Percentiles rank a stretch among this genome's conserved stretches.
Evolutionary conservation across 2,797 vertebrate genomes (phyloP).

Genomic region (Ctenosaura bakeri): DNA sequence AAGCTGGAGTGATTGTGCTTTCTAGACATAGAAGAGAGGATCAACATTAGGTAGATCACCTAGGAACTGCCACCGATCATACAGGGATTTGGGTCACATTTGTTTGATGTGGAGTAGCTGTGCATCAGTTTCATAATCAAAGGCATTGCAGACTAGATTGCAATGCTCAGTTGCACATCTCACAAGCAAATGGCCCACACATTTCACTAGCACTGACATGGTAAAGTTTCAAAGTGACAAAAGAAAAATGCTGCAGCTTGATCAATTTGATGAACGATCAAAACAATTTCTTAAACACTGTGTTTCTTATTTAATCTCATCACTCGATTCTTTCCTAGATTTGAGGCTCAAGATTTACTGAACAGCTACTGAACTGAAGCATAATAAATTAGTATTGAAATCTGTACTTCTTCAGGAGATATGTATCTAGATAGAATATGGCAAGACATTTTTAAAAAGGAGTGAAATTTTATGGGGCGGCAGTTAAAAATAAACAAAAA

Average conservation of each 20-base stretch:
- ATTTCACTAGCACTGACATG: background rate
- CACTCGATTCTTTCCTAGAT: background rate
- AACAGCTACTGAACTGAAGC: slow-evolving; percentile 2
- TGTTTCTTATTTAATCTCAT: background rate
- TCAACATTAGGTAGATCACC: background rate
- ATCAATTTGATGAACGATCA: slow-evolving; percentile 4
- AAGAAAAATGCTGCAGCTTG: background rate
- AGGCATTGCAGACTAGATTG: background rate
- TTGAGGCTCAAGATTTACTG: background rate
- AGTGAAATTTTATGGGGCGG: background rate
- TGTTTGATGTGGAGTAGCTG: background rate
- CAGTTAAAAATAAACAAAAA: slow-evolving; percentile 12
- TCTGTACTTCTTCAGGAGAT: background rate
- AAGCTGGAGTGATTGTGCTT: background rate
- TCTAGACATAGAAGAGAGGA: background rate
- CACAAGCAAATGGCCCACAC: background rate
- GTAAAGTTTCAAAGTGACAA: background rate
- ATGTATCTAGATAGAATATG: background rate
- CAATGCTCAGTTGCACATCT: background rate
- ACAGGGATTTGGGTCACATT: background rate
- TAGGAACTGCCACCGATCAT: background rate
- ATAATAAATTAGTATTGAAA: slow-evolving; percentile 5
- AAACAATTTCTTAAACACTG: background rate
- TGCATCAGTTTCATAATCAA: background rate
- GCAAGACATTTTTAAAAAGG: background rate